Conservation (phyloP, 2,888 invertebrate species). For the Neocrepidodera transversa region DNA sequence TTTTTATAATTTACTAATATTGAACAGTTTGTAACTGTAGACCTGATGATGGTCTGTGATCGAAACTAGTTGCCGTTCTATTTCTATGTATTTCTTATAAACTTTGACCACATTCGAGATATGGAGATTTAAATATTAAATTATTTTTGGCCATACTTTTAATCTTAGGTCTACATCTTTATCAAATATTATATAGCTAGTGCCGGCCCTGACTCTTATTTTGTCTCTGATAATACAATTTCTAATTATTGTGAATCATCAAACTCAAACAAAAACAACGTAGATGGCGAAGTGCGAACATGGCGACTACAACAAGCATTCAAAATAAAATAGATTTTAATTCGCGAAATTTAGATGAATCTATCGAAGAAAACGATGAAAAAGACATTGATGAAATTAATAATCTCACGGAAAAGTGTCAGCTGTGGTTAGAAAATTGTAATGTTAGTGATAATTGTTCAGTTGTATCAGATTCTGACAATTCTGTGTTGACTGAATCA, state of each 20-base stretch:
- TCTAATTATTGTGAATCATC: slow-evolving; percentile 6
- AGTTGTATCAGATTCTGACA: slow-evolving; percentile 22
- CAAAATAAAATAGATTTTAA: too few relatives aligned
- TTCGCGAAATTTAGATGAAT: neutral
- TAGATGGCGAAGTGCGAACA: slow-evolving; percentile 2
- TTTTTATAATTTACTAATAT: too few relatives aligned
- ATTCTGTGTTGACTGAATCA: slow-evolving; percentile 28
- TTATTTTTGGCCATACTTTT: too few relatives aligned
- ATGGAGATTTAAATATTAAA: too few relatives aligned
- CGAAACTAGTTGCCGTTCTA: too few relatives aligned
- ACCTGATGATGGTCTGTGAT: too few relatives aligned
- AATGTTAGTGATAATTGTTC: slow-evolving; percentile 22
- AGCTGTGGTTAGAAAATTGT: slow-evolving; percentile 36
- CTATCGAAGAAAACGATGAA: neutral
- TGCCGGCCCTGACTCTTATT: neutral
- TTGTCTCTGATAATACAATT: neutral
- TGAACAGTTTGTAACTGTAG: too few relatives aligned
- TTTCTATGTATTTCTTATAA: too few relatives aligned
- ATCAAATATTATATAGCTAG: too few relatives aligned
- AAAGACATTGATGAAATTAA: neutral
- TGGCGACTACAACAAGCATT: slow-evolving; percentile 3
- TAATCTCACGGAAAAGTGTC: slow-evolving; percentile 26
- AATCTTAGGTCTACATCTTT: too few relatives aligned
- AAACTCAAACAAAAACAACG: neutral
- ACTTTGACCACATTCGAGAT: too few relatives aligned